Evolutionary conservation across 2,888 invertebrate species (phyloP).

Genomic region (Netelia virgata): DNA sequence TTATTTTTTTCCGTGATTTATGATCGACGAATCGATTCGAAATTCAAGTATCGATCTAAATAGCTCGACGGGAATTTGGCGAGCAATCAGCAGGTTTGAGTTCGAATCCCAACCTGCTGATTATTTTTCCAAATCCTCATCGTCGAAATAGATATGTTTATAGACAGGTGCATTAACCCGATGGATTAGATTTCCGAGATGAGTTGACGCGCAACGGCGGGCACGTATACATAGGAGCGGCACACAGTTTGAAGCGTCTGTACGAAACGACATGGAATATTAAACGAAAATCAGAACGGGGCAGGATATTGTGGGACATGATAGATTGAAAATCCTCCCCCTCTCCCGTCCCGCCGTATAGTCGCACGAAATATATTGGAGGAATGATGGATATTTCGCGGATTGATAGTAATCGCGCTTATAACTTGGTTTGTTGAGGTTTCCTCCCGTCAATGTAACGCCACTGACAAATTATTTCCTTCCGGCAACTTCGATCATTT

Average conservation of each 20-base stretch:
- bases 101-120: too few species aligned
- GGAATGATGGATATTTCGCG: not conserved
- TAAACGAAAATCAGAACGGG: not conserved
- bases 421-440: not conserved
- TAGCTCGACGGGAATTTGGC: too few species aligned
- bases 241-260: not conserved
- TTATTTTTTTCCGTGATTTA: not conserved
- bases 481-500: slow-evolving; percentile 10
- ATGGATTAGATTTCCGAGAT: too few species aligned
- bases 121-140: too few species aligned
- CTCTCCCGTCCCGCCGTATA: not conserved
- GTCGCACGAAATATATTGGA: slow-evolving; percentile 12
- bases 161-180: too few species aligned
- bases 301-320: slow-evolving; percentile 10
- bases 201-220: too few species aligned
- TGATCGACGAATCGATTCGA: not conserved
- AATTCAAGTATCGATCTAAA: too few species aligned
- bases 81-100: too few species aligned
- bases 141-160: too few species aligned
- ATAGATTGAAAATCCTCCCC: slow-evolving; percentile 18
- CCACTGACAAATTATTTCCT: slow-evolving; percentile 27
- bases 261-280: slow-evolving; percentile 11
- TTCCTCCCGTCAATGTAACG: slow-evolving; percentile 7
- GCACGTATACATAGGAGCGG: too few species aligned
- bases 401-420: not conserved